Percentiles rank a stretch among this genome's conserved stretches.
These are phyloP conservation scores for Toxonevra muliebris DNA, from an alignment of 2,888 invertebrate genomes.

Conservation along the genomic window DNA sequence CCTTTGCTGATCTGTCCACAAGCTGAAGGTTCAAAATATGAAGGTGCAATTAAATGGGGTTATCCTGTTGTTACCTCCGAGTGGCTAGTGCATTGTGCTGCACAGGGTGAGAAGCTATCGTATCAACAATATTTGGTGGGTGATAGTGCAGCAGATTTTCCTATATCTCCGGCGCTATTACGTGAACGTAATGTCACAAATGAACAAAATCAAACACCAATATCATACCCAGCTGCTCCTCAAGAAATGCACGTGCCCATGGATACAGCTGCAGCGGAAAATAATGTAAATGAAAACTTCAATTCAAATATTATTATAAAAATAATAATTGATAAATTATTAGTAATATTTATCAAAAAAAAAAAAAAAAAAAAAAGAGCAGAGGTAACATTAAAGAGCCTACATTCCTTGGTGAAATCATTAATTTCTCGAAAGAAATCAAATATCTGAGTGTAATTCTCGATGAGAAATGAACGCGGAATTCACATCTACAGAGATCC, in stretches of 20 bases:
- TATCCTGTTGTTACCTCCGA: slow-evolving; percentile 80
- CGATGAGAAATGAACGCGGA: too few species aligned
- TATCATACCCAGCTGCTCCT: slow-evolving; percentile 12
- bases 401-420: too few species aligned
- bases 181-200: slow-evolving; percentile 43
- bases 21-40: slow-evolving; percentile 81
- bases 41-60: slow-evolving; percentile 84
- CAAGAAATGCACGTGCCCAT: slow-evolving; percentile 23
- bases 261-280: slow-evolving; percentile 42
- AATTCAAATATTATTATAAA: neutral
- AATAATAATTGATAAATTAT: too few species aligned
- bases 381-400: too few species aligned
- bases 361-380: too few species aligned
- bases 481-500: too few species aligned
- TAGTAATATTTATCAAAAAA: too few species aligned
- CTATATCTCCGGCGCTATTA: slow-evolving; percentile 48
- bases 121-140: slow-evolving; percentile 72
- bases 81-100: slow-evolving; percentile 80
- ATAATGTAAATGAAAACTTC: slow-evolving; percentile 28
- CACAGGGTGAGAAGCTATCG: slow-evolving; percentile 67
- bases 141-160: slow-evolving; percentile 61
- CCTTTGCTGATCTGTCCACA: slow-evolving; percentile 84
- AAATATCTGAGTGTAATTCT: too few species aligned
- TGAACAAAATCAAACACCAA: slow-evolving; percentile 14
- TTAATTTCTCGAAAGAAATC: too few species aligned